Evolutionary conservation across 2,797 vertebrate species (phyloP).

Genomic region (Leptoclinus maculatus): DNA sequence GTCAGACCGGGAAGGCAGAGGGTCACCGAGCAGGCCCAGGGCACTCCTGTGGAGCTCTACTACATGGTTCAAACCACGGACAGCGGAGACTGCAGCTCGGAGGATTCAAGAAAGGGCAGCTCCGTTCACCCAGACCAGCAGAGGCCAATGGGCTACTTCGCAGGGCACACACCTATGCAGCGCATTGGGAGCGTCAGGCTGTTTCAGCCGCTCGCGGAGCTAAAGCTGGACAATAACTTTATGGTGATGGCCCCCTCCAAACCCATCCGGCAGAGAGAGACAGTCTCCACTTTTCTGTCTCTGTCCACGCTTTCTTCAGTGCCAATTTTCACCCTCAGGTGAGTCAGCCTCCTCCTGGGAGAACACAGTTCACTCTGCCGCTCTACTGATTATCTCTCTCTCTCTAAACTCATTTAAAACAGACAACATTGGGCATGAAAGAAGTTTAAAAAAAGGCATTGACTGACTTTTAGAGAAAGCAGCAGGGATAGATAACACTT

Average conservation of each 20-base stretch:
- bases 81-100: conserved; percentile 80
- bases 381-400: background rate
- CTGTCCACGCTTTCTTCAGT: conserved; percentile 87
- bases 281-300: conserved; percentile 88
- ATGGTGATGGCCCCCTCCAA: conserved; percentile 91
- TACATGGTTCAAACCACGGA: conserved; percentile 84
- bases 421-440: background rate
- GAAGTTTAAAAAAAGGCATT: background rate
- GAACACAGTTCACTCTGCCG: conserved; percentile 11
- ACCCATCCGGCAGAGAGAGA: conserved; percentile 91
- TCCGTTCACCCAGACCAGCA: conserved; percentile 85
- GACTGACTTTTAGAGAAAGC: background rate
- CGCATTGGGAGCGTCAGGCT: conserved; percentile 90
- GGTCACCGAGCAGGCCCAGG: conserved; percentile 81
- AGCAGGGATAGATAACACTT: background rate
- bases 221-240: conserved; percentile 89
- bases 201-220: conserved; percentile 86
- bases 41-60: conserved; percentile 89
- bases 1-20: conserved; percentile 86
- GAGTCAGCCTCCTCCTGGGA: conserved; percentile 37
- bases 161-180: conserved; percentile 85
- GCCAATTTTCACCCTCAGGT: conserved; percentile 95
- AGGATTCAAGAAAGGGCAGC: conserved; percentile 86
- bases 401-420: conserved; percentile 11
- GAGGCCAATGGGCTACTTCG: conserved; percentile 80